Base-by-base conservation (phyloP, 2,888 invertebrate species). In the Anagyrus pseudococci region DNA sequence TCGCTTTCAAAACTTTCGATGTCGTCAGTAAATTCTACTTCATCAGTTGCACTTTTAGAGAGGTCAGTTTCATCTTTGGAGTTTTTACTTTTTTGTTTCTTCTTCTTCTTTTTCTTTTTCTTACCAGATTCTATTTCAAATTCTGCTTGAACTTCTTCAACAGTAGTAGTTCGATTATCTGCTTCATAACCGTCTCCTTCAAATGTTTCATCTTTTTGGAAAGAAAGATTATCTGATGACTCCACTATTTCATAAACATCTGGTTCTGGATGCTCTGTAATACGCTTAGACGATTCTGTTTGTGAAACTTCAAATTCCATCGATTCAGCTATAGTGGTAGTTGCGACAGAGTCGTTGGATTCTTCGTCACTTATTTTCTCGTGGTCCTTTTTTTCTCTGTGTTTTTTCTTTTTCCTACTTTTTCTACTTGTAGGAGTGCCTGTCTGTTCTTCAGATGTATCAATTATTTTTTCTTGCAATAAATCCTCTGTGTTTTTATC, bases 141-240 rank as follows among this genome's bases (percentile, higher is more conserved):
- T 23, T 82, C 76, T 25, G 82, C 76, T 13, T 70, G 71, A 2
- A 75, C 71, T 13, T 71, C 75, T 80, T 88, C 83, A 78, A 87
- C 84, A 72, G 87, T 84, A 22, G 86, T 81, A 1, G 88, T 86
- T 66, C 87, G 83, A 68, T 87, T 85, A 72, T 89, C 91, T 10
- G 89, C 86, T 75, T 91, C 91, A 73, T 92, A 91, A n/a, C 90
- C 91, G 48, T 83, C 81, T 40, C 78, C 73, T 41, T 79, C 77
- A 53, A 82, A 81, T 57, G 83, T 83, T 58, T 84, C 85, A 25
- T 77, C 75, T 33, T 72, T 72, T 25, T 68, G 64, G 0, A 73
- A 68, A 4, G 75, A 74, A 20, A 69, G 64, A 23, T 68, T 58
- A 3, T 69, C 71, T 13, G 71, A 70, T 4, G 71, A 69, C 58